Evolutionary conservation across 2,797 vertebrate genomes (phyloP).

Genomic region (Ptychadena robeensis): DNA sequence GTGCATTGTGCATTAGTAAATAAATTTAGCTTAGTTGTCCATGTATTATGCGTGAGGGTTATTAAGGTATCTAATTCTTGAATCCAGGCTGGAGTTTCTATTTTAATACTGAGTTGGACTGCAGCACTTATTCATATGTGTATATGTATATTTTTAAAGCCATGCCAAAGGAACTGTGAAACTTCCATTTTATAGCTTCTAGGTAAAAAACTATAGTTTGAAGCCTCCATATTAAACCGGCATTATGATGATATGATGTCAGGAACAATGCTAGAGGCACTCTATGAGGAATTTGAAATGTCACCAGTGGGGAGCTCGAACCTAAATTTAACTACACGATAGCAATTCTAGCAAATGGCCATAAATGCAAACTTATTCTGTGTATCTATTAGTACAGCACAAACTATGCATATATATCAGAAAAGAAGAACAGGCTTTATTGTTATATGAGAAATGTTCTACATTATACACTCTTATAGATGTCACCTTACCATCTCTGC

Average conservation of each 20-base stretch:
- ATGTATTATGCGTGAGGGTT: not conserved
- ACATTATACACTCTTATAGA: not conserved
- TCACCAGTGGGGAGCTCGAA: slow-evolving; percentile 50
- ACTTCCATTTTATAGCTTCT: slow-evolving; percentile 48
- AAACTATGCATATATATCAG: not conserved
- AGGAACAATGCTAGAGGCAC: slow-evolving; percentile 59
- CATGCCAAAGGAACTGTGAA: slow-evolving; percentile 3
- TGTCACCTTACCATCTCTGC: not conserved
- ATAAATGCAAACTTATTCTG: slow-evolving; percentile 43
- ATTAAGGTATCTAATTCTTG: too few relatives aligned
- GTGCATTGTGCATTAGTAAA: not conserved
- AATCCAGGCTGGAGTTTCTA: not conserved
- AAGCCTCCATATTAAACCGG: slow-evolving; percentile 39
- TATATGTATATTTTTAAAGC: slow-evolving; percentile 4
- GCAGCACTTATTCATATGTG: not conserved
- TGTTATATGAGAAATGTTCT: not conserved
- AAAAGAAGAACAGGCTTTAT: slow-evolving; percentile 1
- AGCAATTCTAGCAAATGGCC: slow-evolving; percentile 36
- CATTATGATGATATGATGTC: slow-evolving; percentile 55
- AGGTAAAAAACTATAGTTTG: slow-evolving; percentile 41
- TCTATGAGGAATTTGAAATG: slow-evolving; percentile 56
- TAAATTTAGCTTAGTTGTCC: not conserved
- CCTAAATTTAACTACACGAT: slow-evolving; percentile 56
- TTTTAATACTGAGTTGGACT: not conserved
- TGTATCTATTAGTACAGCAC: not conserved